A percentile compares a stretch with the other conserved stretches of the same genome.
Evolutionary conservation across 2,888 invertebrate species (phyloP).

Genomic region (Gandaritis pyraliata): DNA sequence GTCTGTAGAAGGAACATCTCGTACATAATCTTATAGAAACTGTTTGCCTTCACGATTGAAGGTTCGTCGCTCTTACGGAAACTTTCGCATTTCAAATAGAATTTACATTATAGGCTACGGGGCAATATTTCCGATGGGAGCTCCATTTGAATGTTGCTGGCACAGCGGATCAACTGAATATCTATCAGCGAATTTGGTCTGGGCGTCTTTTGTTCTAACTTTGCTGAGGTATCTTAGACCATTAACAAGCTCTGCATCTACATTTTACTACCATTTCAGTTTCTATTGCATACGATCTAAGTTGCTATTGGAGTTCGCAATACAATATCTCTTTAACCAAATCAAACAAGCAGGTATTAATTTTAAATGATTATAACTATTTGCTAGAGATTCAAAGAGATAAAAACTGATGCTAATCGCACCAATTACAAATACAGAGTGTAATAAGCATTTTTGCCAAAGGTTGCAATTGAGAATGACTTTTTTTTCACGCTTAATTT

Average conservation of each 20-base stretch:
- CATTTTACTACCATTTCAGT: not conserved
- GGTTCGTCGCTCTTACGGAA: slow-evolving; percentile 70
- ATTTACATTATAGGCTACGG: slow-evolving; percentile 77
- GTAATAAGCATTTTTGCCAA: no score
- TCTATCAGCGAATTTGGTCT: slow-evolving; percentile 48
- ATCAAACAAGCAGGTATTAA: no score
- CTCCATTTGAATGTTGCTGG: slow-evolving; percentile 77
- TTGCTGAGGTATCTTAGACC: not conserved
- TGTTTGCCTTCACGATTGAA: slow-evolving; percentile 78
- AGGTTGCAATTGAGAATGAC: no score
- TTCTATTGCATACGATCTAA: not conserved
- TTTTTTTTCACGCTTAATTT: no score
- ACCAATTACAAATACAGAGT: no score
- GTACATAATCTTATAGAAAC: slow-evolving; percentile 81
- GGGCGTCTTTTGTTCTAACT: slow-evolving; percentile 26
- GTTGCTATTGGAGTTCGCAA: not conserved
- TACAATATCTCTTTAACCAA: no score
- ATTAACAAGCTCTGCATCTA: not conserved
- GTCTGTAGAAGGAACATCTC: slow-evolving; percentile 71
- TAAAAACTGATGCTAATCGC: no score
- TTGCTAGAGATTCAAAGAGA: no score
- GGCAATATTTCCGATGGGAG: slow-evolving; percentile 75
- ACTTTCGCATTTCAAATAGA: slow-evolving; percentile 77
- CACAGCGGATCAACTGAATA: slow-evolving; percentile 57
- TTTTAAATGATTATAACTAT: no score